Conservation (phyloP, 2,113 vertebrate genomes). For the Trinectes maculatus region DNA sequence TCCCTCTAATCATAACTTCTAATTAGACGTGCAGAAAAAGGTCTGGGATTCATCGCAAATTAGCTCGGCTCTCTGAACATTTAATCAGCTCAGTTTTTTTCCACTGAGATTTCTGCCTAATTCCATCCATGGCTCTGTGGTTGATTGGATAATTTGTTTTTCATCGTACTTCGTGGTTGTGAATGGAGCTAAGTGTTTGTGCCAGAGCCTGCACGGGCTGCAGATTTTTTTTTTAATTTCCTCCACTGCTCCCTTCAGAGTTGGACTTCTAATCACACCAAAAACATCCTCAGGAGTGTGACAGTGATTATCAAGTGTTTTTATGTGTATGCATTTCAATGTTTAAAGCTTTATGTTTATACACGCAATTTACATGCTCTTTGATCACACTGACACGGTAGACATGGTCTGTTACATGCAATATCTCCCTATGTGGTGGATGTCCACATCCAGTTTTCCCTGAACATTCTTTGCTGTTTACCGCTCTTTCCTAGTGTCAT, state of each 20-base stretch:
- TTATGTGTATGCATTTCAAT: neutral
- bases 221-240: too few species aligned
- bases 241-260: neutral
- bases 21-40: slow-evolving; percentile 52
- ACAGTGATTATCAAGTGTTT: too few species aligned
- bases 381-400: neutral
- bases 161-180: neutral
- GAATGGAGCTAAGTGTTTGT: slow-evolving; percentile 20
- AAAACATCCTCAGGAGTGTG: neutral
- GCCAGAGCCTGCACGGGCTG: neutral
- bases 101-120: slow-evolving; percentile 55
- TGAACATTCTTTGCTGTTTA: too few species aligned
- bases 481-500: too few species aligned
- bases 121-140: slow-evolving; percentile 38
- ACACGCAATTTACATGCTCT: neutral
- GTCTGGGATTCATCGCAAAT: slow-evolving; percentile 62
- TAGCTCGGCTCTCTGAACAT: slow-evolving; percentile 46
- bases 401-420: neutral
- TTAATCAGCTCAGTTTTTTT: slow-evolving; percentile 63
- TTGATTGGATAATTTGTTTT: slow-evolving; percentile 33
- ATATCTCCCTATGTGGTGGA: neutral
- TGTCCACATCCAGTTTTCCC: too few species aligned
- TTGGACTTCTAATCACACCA: slow-evolving; percentile 23
- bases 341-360: neutral
- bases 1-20: slow-evolving; percentile 38